These are phyloP conservation scores for Pomacea maculata DNA, from an alignment of 1,140 invertebrate genomes.

Conservation along the genomic window DNA sequence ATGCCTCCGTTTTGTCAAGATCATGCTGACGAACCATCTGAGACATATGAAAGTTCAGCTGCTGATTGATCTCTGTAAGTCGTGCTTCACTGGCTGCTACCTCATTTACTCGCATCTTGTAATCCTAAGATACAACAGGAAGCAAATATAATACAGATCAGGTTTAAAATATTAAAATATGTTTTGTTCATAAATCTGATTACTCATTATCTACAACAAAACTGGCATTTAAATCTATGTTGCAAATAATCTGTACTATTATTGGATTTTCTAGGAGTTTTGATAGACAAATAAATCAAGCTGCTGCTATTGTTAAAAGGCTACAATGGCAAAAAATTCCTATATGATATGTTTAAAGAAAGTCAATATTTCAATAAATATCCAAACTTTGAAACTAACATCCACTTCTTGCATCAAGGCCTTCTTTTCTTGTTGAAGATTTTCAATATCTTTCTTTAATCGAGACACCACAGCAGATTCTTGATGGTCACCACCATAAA, in stretches of 20 bases:
- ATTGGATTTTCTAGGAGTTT: too few species aligned
- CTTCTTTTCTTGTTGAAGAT: conserved; percentile 46
- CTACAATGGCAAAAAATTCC: too few species aligned
- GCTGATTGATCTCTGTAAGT: conserved; percentile 52
- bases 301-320: too few species aligned
- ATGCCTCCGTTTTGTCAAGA: conserved; percentile 49
- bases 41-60: conserved; percentile 55
- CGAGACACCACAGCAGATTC: conserved; percentile 45
- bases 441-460: conserved; percentile 54
- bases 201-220: too few species aligned
- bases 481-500: conserved; percentile 31
- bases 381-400: conserved; percentile 33
- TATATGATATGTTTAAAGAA: too few species aligned
- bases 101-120: conserved; percentile 52
- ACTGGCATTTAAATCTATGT: too few species aligned
- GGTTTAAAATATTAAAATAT: too few species aligned
- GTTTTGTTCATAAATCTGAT: too few species aligned
- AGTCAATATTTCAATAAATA: too few species aligned
- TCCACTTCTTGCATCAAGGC: conserved; percentile 48
- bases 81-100: conserved; percentile 53
- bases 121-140: conserved; percentile 37
- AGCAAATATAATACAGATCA: background rate
- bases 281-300: too few species aligned
- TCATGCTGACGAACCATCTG: conserved; percentile 58
- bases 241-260: too few species aligned